Conservation (phyloP, 2,797 vertebrate genomes). For the Meriones psammophilus region DNA sequence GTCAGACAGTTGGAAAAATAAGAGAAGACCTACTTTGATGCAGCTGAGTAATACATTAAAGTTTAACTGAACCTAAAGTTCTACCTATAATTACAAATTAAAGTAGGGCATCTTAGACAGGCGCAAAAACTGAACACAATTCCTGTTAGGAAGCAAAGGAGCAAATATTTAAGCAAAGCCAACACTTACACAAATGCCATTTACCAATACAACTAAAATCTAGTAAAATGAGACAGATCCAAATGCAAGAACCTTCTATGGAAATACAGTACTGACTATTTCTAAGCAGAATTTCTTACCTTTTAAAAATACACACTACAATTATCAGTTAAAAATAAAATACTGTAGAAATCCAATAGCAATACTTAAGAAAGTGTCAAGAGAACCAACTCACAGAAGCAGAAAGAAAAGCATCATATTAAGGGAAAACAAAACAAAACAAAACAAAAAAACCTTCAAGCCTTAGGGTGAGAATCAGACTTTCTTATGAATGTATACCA, state of each 20-base stretch:
- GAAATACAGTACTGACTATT: neutral
- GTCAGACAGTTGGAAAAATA: neutral
- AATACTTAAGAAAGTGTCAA: neutral
- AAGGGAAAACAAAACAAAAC: neutral
- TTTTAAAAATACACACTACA: neutral
- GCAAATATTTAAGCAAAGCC: neutral
- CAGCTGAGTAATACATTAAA: conserved; percentile 21
- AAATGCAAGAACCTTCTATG: neutral
- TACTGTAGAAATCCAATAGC: neutral
- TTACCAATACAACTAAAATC: neutral
- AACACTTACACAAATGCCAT: neutral
- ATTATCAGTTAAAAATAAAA: neutral
- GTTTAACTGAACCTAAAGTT: conserved; percentile 15
- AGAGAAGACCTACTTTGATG: neutral
- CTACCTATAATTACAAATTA: conserved; percentile 41
- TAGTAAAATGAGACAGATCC: neutral
- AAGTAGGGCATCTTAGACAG: neutral
- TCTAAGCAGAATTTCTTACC: conserved; percentile 17
- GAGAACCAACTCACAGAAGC: neutral
- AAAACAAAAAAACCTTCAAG: neutral
- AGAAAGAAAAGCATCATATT: neutral
- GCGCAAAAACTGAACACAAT: neutral
- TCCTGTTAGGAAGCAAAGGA: conserved; percentile 16
- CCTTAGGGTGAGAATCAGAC: neutral
- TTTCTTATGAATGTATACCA: neutral